Evolutionary conservation across 2,888 invertebrate genomes (phyloP), one percentile per base, ranked within the genome.

Genomic region (Acrobasis repandana): DNA sequence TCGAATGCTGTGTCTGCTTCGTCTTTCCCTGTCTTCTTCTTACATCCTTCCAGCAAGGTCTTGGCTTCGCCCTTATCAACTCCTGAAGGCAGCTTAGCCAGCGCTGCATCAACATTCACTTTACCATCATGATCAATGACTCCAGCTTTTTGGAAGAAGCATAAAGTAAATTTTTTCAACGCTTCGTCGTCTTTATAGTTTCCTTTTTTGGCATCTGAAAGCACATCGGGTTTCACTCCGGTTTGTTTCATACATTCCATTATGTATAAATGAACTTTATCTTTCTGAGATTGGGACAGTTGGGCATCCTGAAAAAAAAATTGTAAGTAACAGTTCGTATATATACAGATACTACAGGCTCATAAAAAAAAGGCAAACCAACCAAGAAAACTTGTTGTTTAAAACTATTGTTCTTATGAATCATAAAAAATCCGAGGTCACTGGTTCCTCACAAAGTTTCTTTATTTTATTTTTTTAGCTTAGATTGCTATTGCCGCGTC

Each of bases 91-190:
- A 93, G 54, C 65, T 92, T 91, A 0, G 84, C 67, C 10, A 90
- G 65, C 1, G 93, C 83, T 0, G 75, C 80, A 5, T 91, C 92
- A 0, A 85, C 80, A 28, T 92, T 90, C 14, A 93, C 65, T 58
- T 90, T 86, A 0, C 86, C 90, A 51, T 87, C 83, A 0, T 67
- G 50, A 15, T 74, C 72, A 0, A 90, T 54, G 2, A 92, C 80
- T 2, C 83, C 86, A 1, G 88, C 75, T 64, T 90, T 92, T 62
- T 89, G 76, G 74, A 92, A 88, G 78, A 93, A 86, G 70, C 93
- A 93, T 0, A 88, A 73, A 0, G 83, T 76, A 65, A 92, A 92
- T 51, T 90, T 87, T 67, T 92, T 92, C 0, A 93, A 66, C 0
- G 69, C 76, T 9, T 89, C 86, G 52, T 92, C 90, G 0, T 93